Conservation (phyloP, 2,113 vertebrate genomes). For the Pangasianodon hypophthalmus region DNA sequence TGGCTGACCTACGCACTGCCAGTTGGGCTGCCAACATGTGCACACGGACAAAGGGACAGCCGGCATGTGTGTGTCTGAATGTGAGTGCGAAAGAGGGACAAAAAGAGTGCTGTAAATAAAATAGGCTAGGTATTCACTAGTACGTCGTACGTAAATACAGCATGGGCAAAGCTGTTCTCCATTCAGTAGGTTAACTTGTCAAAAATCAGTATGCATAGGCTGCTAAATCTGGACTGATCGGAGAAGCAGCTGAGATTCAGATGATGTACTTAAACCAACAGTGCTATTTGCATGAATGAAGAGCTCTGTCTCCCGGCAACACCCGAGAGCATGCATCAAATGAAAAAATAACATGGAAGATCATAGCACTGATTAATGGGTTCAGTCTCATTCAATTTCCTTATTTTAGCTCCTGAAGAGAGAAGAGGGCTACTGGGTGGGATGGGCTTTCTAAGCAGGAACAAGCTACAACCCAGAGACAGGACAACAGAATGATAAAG, state of each 20-base stretch:
- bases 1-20: constrained; percentile 46
- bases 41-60: constrained; percentile 28
- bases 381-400: constrained; percentile 21
- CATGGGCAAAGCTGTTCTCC: neutral
- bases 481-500: neutral
- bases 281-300: constrained; percentile 35
- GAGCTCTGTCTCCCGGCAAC: constrained; percentile 34
- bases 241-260: constrained; percentile 10
- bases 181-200: neutral
- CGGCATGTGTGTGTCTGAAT: neutral
- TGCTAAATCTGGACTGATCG: constrained; percentile 23
- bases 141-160: neutral
- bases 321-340: neutral
- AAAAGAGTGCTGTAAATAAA: constrained; percentile 1
- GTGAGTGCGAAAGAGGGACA: neutral
- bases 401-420: constrained; percentile 52
- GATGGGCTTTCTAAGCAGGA: neutral
- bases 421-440: constrained; percentile 22
- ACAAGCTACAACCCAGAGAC: neutral
- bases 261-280: constrained; percentile 1
- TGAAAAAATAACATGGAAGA: constrained; percentile 22
- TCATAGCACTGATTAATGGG: constrained; percentile 41
- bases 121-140: neutral
- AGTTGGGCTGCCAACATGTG: constrained; percentile 26
- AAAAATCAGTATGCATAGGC: constrained; percentile 1